These are phyloP conservation scores for Aegypius monachus DNA, from an alignment of 2,113 vertebrate species.

Conservation along the genomic window DNA sequence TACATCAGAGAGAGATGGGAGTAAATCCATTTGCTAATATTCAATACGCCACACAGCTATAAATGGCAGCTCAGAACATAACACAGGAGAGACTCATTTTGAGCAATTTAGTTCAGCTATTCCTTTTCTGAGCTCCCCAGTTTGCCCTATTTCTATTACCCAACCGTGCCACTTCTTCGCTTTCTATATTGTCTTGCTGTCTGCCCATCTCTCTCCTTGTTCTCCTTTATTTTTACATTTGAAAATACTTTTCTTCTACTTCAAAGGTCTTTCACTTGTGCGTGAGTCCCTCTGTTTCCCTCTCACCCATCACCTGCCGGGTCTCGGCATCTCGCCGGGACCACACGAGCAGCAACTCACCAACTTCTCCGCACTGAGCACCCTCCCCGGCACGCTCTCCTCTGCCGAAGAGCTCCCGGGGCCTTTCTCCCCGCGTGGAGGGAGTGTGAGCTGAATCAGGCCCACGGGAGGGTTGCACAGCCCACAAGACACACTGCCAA, in stretches of 20 bases:
- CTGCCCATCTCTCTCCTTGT: not conserved
- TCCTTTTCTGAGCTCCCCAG: not conserved
- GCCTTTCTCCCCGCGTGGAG: rapidly evolving
- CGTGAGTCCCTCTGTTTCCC: not conserved
- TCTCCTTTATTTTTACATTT: not conserved
- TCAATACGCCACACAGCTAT: not conserved
- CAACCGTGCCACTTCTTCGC: not conserved
- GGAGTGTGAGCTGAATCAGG: not conserved
- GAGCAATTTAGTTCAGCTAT: slow-evolving; percentile 28
- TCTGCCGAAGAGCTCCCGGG: not conserved
- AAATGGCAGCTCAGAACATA: not conserved
- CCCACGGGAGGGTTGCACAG: not conserved
- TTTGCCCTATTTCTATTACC: not conserved
- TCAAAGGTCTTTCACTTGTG: not conserved
- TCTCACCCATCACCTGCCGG: not conserved
- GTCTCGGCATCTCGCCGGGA: not conserved
- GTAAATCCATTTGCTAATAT: slow-evolving; percentile 8
- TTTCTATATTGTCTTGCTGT: not conserved
- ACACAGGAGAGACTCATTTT: slow-evolving; percentile 18
- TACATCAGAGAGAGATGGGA: not conserved
- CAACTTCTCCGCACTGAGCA: not conserved
- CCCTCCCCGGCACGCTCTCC: not conserved
- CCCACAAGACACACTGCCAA: not conserved
- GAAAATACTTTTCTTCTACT: not conserved
- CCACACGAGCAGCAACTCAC: not conserved